Evolutionary conservation across 2,113 vertebrate genomes (phyloP).

Genomic region (Catharus fuscescens): DNA sequence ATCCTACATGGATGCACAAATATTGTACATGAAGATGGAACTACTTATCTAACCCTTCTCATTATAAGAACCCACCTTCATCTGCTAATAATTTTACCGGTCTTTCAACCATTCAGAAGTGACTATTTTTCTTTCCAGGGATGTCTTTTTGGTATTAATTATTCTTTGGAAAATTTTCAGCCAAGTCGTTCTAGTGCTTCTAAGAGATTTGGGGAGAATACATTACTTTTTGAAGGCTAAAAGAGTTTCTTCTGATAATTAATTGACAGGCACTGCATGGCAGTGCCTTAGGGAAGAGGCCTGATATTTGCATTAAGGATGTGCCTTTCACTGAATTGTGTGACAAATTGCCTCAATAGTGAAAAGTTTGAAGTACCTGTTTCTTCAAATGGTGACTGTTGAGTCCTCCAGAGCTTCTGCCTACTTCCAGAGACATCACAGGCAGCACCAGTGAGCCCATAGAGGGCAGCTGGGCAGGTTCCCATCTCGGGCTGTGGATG

Average conservation of each 20-base stretch:
- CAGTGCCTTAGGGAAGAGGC: not conserved
- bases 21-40: not conserved
- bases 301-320: not conserved
- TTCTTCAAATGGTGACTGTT: not conserved
- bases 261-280: not conserved
- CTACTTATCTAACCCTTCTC: not conserved
- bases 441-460: fast-evolving
- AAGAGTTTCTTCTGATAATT: not conserved
- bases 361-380: not conserved
- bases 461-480: not conserved
- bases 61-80: not conserved
- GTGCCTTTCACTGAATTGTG: not conserved
- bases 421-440: not conserved
- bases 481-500: not conserved
- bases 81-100: not conserved
- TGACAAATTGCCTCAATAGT: not conserved
- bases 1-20: not conserved
- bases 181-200: not conserved
- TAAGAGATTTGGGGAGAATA: not conserved
- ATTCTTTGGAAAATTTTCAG: not conserved
- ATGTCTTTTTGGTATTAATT: not conserved
- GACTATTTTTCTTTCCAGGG: not conserved
- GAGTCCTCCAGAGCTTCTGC: not conserved
- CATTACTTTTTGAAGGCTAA: not conserved
- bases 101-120: not conserved